phyloP scores from a whole-genome alignment of 2,113 vertebrate species.

The Tyto alba region DNA sequence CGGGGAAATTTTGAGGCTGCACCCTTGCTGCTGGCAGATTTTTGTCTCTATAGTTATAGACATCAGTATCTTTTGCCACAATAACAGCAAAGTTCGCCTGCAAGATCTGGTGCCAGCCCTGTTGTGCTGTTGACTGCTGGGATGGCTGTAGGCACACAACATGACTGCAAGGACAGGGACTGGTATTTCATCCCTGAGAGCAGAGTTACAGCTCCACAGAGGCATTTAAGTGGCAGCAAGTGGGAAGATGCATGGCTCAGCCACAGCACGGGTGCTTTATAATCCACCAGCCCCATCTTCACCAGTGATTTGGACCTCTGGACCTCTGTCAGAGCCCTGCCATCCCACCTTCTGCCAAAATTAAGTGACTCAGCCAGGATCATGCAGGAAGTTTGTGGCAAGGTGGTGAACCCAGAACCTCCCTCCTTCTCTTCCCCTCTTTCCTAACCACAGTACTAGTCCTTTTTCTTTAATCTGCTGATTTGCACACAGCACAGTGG shows the following conservation, averaged over 20 bases:
- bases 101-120: not conserved
- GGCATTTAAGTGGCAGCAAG: not conserved
- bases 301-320: not conserved
- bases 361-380: not conserved
- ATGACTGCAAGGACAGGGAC: not conserved
- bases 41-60: not conserved
- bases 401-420: not conserved
- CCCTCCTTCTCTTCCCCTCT: not conserved
- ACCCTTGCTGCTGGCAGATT: not conserved
- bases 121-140: not conserved
- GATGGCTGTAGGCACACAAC: not conserved
- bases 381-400: not conserved
- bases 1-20: not conserved
- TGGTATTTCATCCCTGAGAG: not conserved
- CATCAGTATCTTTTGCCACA: not conserved
- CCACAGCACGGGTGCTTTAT: not conserved
- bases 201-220: not conserved
- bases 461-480: not conserved
- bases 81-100: not conserved
- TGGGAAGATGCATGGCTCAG: not conserved
- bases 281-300: not conserved
- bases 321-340: not conserved
- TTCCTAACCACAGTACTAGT: not conserved
- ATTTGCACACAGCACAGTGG: accelerated
- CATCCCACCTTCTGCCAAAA: not conserved